Evolutionary conservation across 2,113 vertebrate genomes (phyloP).

Genomic region (Scophthalmus maximus): DNA sequence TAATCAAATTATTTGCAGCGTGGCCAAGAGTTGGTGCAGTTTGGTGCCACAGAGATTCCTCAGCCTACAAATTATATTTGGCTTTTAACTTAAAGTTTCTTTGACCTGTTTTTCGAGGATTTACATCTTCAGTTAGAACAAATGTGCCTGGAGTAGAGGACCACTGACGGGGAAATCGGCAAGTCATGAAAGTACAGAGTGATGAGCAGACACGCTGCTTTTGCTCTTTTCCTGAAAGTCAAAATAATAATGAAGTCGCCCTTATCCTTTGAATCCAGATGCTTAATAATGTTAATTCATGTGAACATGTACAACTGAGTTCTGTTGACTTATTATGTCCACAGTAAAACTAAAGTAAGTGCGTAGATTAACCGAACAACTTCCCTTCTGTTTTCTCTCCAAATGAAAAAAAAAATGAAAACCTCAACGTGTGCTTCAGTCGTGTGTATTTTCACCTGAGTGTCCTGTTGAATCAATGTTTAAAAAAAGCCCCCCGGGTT

Average conservation of each 20-base stretch:
- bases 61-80: background rate
- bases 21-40: no score
- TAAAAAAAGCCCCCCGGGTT: slow-evolving; percentile 26
- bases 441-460: background rate
- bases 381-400: no score
- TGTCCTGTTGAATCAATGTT: slow-evolving; percentile 32
- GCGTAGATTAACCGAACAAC: background rate
- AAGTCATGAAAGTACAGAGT: no score
- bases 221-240: background rate
- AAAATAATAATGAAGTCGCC: background rate
- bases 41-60: no score
- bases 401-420: background rate
- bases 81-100: no score
- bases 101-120: background rate
- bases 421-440: background rate
- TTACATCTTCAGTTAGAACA: background rate
- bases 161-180: no score
- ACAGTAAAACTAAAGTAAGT: background rate
- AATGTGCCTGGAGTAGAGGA: no score
- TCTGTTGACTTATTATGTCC: no score
- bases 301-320: background rate
- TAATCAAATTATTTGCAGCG: no score
- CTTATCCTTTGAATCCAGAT: no score
- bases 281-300: no score
- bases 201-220: no score